Conservation (phyloP, 1,140 invertebrate species). For the Branchinecta lindahli region DNA sequence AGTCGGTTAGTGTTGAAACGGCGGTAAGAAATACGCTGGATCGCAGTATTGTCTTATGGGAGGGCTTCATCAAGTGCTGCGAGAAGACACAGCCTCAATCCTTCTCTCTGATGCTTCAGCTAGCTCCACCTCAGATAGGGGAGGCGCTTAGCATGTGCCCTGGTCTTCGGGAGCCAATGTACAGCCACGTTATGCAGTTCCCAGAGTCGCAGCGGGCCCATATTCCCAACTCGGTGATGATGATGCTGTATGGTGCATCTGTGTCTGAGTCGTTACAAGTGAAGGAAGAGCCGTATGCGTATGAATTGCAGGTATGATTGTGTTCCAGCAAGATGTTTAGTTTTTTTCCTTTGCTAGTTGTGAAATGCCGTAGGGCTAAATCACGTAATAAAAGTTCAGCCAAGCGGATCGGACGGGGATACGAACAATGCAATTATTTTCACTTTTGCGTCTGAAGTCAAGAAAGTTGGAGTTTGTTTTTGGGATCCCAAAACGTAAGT, state of each 20-base stretch:
- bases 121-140: conserved; percentile 57
- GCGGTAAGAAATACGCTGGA: no score
- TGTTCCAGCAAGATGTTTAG: no score
- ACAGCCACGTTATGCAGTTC: conserved; percentile 54
- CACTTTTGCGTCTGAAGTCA: no score
- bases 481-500: no score
- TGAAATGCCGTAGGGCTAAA: no score
- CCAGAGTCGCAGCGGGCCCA: conserved; percentile 51
- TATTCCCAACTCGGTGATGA: conserved; percentile 3
- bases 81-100: conserved; percentile 77
- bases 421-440: no score
- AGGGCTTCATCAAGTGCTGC: conserved; percentile 92
- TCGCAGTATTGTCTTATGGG: conserved; percentile 85
- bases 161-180: conserved; percentile 50
- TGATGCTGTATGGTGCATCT: conserved; percentile 2
- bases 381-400: no score
- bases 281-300: background rate
- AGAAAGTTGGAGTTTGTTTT: no score
- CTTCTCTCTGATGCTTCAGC: conserved; percentile 63
- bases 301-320: background rate
- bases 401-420: no score
- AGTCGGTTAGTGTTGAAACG: no score
- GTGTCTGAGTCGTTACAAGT: background rate
- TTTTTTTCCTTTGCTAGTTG: no score
- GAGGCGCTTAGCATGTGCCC: conserved; percentile 57